Evolutionary conservation across 2,113 vertebrate species (phyloP), one percentile per base, ranked within the genome.

Genomic region (Strigops habroptila): DNA sequence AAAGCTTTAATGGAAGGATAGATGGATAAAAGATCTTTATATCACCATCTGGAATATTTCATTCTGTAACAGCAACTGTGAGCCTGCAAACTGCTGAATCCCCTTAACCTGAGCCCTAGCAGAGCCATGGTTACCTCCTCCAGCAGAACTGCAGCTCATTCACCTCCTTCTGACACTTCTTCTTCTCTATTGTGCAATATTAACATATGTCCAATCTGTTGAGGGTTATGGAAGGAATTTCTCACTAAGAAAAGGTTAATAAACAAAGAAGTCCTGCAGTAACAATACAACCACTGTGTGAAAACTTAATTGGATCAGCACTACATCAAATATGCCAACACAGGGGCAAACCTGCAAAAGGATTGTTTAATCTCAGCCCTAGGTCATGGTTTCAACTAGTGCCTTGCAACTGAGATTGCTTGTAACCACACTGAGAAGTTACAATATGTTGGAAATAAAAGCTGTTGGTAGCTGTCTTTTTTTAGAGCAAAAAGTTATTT

Each of bases 231-330:
- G 53, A 43, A 69, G 67, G 86, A 75, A 84, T 52, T 89, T 95
- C 91, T 85, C 88, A 60, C 77, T 22, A 22, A 46, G 81, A 88
- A 86, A 91, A 94, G 92, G 95, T 95, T 85, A 87, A 91, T 91
- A 94, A 95, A 94, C 95, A 96, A 95, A 96, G 83, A 27, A 80
- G 65, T 91, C 63, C 81, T 91, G 81, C 92, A 74, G 65, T 87
- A 94, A 87, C 93, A 94, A 93, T 79, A 33, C 81, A 87, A 85
- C 74, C 79, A 89, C 77, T 80, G 86, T 93, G 92, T 88, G 92
- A 96, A 95, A 96, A 89, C 78, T 93, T 93, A 96, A 96, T 94
- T 96, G 92, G 95, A 95, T 97, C 89, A 77, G 85, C 91, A 67
- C 77, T 94, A 83, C 64, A 90, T 88, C 91, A 76, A 94, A 84